Conservation (phyloP, 2,888 invertebrate genomes). For the Calephelis perditalis region DNA sequence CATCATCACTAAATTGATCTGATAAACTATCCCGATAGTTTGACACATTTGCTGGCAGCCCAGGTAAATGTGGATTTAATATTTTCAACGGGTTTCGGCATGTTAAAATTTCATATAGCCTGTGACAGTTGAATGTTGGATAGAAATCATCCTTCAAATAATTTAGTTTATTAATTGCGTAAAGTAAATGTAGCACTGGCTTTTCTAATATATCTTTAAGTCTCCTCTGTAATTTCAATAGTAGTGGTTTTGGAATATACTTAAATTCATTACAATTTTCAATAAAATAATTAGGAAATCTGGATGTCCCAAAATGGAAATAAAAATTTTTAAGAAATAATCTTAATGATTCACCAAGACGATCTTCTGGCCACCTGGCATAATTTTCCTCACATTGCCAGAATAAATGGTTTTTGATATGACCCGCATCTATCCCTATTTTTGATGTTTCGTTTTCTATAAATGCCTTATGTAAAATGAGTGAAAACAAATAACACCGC, state of each 20-base stretch:
- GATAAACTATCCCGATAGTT: slow-evolving; percentile 43
- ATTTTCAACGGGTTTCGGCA: slow-evolving; percentile 72
- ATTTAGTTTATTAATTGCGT: slow-evolving; percentile 83
- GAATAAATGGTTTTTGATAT: slow-evolving; percentile 85
- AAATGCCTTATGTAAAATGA: slow-evolving; percentile 84
- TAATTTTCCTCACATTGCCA: slow-evolving; percentile 87
- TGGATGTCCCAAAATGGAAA: slow-evolving; percentile 76
- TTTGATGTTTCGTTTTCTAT: slow-evolving; percentile 81
- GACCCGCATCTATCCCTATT: slow-evolving; percentile 82
- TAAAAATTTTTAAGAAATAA: slow-evolving; percentile 81
- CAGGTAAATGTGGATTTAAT: slow-evolving; percentile 62
- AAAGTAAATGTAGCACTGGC: slow-evolving; percentile 83
- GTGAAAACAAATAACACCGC: slow-evolving; percentile 82
- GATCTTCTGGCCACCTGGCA: slow-evolving; percentile 85
- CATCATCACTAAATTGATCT: slow-evolving; percentile 53
- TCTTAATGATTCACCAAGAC: slow-evolving; percentile 82
- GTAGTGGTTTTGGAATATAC: slow-evolving; percentile 80
- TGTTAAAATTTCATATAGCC: slow-evolving; percentile 78
- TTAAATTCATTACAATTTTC: slow-evolving; percentile 84
- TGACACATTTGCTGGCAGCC: slow-evolving; percentile 33
- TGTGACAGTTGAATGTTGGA: slow-evolving; percentile 79
- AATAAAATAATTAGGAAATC: slow-evolving; percentile 86
- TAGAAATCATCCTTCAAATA: slow-evolving; percentile 80
- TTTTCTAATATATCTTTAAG: slow-evolving; percentile 83
- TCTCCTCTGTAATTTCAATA: slow-evolving; percentile 81